phyloP scores from a whole-genome alignment of 1,140 invertebrate genomes.

The Bombyx mori region ASM3026992v2 NC_085119.1:9946501-9947000 shows the following conservation, averaged over 20 bases:
- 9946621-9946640: neutral
- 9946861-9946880: neutral
- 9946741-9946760: conserved; percentile 17
- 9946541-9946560: too few species aligned
- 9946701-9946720: conserved; percentile 23
- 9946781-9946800: neutral
- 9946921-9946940: too few species aligned
- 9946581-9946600: neutral
- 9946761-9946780: neutral
- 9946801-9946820: neutral
- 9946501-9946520: too few species aligned
- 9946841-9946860: neutral
- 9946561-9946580: too few species aligned
- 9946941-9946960: too few species aligned
- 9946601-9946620: neutral
- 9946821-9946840: neutral
- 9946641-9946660: too few species aligned
- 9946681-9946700: conserved; percentile 13
- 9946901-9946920: too few species aligned
- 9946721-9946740: conserved; percentile 24
- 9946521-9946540: too few species aligned
- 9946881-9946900: conserved; percentile 9
- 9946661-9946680: neutral
- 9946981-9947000: too few species aligned
- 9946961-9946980: too few species aligned